Base-by-base conservation (phyloP, 2,888 invertebrate genomes). In the Pyralis farinalis region DNA sequence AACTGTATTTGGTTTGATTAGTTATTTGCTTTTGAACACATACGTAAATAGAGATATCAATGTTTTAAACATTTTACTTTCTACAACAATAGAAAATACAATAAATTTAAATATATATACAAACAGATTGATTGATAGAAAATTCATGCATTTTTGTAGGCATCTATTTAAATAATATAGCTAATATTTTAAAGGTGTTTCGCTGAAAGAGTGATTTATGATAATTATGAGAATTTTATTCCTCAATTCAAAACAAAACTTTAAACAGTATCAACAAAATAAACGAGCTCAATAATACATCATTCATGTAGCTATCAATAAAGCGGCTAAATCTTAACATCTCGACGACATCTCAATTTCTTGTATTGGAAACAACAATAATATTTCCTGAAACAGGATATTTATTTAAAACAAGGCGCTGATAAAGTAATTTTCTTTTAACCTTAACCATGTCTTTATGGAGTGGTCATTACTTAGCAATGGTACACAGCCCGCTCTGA, bases 351-450 rank as follows among this genome's bases (percentile, higher is more conserved):
- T 84, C 88, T 88, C 87, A 87, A 87, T 87, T 76, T 78, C 84
- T 83, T 81, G 86, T 85, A 84, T 86, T 80, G 82, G 80, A 81
- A 83, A 86, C 75, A 81, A 87, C 82, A 87, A 88, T 16, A 16
- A 16, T 88, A 88, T 82, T 87, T 87, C 87, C 88, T 86, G 86
- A 88, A 88, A 88, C 86, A 80, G 86, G 84, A 86, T 87, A 87
- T 88, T 88, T 88, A 87, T 87, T 88, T 84, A 84, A 88, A 88
- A 87, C 86, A 86, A 87, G 88, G 85, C 87, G 88, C 86, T 88
- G 88, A 88, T 88, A 87, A 87, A 88, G 87, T 88, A 88, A 88
- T 88, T 87, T 88, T 87, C 86, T 88, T 88, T 87, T 86, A 87
- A 87, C 88, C 87, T 87, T 87, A 86, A 86, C 85, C 88, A 83